Base-by-base conservation (phyloP, 1,140 invertebrate genomes). In the Teleogryllus occipitalis region DNA sequence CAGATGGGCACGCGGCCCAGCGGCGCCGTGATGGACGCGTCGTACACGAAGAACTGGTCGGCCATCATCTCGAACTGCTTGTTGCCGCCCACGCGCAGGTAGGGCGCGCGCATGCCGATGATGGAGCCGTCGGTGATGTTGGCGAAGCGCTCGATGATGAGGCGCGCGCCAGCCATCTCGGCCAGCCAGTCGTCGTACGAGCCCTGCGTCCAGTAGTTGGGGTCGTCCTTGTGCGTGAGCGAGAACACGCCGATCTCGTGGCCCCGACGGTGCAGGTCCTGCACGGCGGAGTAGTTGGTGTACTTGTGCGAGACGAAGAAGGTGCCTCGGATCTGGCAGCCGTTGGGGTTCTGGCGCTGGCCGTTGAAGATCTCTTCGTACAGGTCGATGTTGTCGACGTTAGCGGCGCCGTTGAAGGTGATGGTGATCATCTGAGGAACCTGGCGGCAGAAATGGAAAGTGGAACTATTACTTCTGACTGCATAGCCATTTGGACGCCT, bases 281-380 rank as follows among this genome's bases (percentile, higher is more conserved):
- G 83, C 3, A 98, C 92, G 8, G 95, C 94, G 12, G 96, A 96
- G 84, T 98, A 98, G 86, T 98, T 98, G 76, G 95, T 96, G 86
- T 97, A 98, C 84, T 97, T 97, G 89, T 98, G 96, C 0, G 95
- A 97, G 0, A 97, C 93, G 86, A 98, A 99, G 90, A 98, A 98
- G 8, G 96, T 98, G 81, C 95, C 94, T 82, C 93, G 91, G 84
- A 98, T 95, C 83, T 96, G 94, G 85, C 97, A 99, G 39, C 97
- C 95, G 85, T 98, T 98, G 21, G 96, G 95, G 84, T 97, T 97
- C 82, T 91, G 90, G 18, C 94, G 89, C 82, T 93, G 90, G 6
- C 94, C 94, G 84, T 94, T 96, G 88, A 97, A 97, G 82, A 97
- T 90, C 82, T 96, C 94, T 75, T 96, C 93, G 87, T 97, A 97